Conservation (phyloP, 2,888 invertebrate genomes). For the Dorcus parallelipipedus region DNA sequence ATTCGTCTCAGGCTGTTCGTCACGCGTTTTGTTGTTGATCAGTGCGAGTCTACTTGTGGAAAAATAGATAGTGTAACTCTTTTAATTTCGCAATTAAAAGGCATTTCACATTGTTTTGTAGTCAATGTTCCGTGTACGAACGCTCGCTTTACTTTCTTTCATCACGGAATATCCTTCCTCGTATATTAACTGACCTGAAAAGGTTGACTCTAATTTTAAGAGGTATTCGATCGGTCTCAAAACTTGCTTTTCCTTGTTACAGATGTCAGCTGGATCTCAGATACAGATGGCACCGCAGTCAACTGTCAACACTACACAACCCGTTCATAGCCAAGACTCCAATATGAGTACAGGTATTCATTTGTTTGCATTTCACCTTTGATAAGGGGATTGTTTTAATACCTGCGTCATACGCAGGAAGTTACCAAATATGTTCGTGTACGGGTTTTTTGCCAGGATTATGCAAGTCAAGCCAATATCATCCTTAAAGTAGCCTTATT, state of each 20-base stretch:
- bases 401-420: neutral
- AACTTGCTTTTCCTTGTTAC: slow-evolving; percentile 50
- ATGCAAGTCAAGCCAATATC: neutral
- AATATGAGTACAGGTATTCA: slow-evolving; percentile 91
- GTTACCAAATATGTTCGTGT: neutral
- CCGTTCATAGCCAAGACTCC: slow-evolving; percentile 92
- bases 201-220: slow-evolving; percentile 25
- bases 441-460: neutral
- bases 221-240: neutral
- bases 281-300: slow-evolving; percentile 97
- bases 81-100: slow-evolving; percentile 8
- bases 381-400: neutral
- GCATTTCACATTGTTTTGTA: slow-evolving; percentile 5
- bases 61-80: neutral
- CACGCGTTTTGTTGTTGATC: neutral
- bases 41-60: slow-evolving; percentile 1
- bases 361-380: neutral
- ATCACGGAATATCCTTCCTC: slow-evolving; percentile 27
- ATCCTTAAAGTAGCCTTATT: too few species aligned
- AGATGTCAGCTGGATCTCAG: slow-evolving; percentile 97
- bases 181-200: slow-evolving; percentile 36
- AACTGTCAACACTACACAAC: slow-evolving; percentile 78
- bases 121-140: slow-evolving; percentile 1
- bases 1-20: neutral
- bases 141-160: slow-evolving; percentile 25